These are phyloP conservation scores for Helostoma temminkii DNA, from an alignment of 2,797 vertebrate genomes.

Conservation along the genomic window DNA sequence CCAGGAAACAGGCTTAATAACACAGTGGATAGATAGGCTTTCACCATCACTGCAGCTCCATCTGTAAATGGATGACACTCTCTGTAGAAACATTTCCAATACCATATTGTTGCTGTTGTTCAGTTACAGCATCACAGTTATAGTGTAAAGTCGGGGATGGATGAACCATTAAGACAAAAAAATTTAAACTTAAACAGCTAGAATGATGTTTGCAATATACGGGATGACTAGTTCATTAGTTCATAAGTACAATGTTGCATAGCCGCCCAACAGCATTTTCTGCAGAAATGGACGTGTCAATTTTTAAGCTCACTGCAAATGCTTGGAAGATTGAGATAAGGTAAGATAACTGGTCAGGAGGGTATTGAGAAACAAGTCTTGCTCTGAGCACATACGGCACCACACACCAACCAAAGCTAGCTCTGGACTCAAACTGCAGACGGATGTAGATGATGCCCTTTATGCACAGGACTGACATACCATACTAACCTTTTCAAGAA, in stretches of 20 bases:
- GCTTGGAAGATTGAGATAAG: conserved; percentile 33
- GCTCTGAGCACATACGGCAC: conserved; percentile 56
- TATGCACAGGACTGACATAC: conserved; percentile 56
- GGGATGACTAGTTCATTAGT: conserved; percentile 19
- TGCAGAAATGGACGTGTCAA: conserved; percentile 5
- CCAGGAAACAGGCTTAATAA: conserved; percentile 72
- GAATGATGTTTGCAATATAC: conserved; percentile 15
- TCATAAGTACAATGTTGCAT: conserved; percentile 19
- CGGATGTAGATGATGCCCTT: conserved; percentile 59
- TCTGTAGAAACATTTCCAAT: conserved; percentile 4
- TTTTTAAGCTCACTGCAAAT: conserved; percentile 22
- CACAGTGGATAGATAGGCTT: conserved; percentile 51
- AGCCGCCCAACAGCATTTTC: conserved; percentile 7
- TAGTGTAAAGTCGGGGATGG: conserved; percentile 3
- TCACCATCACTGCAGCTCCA: conserved; percentile 37
- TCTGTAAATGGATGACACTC: conserved; percentile 26
- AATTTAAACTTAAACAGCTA: conserved; percentile 2
- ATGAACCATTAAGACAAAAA: conserved; percentile 16
- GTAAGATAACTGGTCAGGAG: conserved; percentile 33
- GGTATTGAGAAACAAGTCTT: conserved; percentile 48
- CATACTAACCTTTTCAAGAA: conserved; percentile 70
- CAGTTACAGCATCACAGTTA: background rate
- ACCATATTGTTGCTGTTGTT: background rate
- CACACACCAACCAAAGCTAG: conserved; percentile 60
- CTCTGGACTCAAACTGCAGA: conserved; percentile 38